Base-by-base conservation (phyloP, 2,888 invertebrate genomes). In the Agonopterix alstromeriana region DNA sequence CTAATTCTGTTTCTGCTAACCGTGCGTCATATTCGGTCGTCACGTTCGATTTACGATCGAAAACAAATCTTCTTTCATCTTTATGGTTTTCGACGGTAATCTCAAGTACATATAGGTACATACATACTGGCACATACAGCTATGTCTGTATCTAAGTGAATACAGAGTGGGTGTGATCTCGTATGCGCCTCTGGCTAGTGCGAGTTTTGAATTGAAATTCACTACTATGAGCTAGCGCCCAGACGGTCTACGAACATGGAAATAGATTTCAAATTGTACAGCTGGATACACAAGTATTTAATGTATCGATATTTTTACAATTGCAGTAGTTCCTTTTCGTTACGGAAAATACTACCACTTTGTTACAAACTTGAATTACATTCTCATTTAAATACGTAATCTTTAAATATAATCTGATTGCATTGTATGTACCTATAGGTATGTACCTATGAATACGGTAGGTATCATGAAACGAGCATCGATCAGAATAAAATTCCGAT, bases 1-100 rank as follows among this genome's bases (percentile, higher is more conserved):
- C 83, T 87, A 85, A 86, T 86, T 85, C 77, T 65, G 70, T 42
- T 70, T 69, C 63, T 71, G 66, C 72, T 70, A 65, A 66, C 63
- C 65, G 63, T 43, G 36, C 36, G 35, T 11, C 47, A 17, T 36
- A 47, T 48, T 51, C 5, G 43, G 27, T 27, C 27, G 53, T 51
- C 53, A 58, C 55, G 51, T 52, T 48, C 47, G 50, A 51, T 63
- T 61, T 63, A 53, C 55, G 53, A 51, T 48, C 53, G 51, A 27
- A 27, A 27, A 27, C 50, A 53, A 56, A 48, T 53, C 49, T 54
- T 40, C 14, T 17, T 38, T 42, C 36, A n/a, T 17, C 41, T 40
- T 46, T 46, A 46, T n/a, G 17, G 46, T 41, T 43, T 35, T 10
- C 43, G 10, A 27, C n/a, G 27, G 27, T 27, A 27, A 42, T 38